Evolutionary conservation across 2,797 vertebrate species (phyloP).

Genomic region (Erethizon dorsatum): DNA sequence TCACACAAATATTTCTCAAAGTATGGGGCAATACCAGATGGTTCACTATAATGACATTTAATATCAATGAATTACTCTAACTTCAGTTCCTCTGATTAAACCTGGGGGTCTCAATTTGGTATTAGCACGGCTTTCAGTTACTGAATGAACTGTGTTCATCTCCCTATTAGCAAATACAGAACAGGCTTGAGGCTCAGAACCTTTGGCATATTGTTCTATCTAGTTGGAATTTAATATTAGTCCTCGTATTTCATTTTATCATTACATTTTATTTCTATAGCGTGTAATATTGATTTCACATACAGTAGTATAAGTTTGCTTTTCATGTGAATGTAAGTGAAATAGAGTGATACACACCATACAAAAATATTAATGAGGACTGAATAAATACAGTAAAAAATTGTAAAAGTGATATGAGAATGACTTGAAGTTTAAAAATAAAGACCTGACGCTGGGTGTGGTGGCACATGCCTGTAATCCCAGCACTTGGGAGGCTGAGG

Average conservation of each 20-base stretch:
- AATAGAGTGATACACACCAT: constrained; percentile 16
- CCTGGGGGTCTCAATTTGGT: not conserved
- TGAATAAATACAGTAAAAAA: not conserved
- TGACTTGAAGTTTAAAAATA: constrained; percentile 45
- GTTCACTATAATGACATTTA: not conserved
- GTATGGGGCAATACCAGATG: not conserved
- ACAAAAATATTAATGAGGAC: not conserved
- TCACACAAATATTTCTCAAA: not conserved
- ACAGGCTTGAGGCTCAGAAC: not conserved
- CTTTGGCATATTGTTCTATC: not conserved
- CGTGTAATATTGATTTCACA: not conserved
- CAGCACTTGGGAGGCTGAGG: not conserved
- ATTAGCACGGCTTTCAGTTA: not conserved
- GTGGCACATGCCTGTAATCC: not conserved
- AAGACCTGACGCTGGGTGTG: not conserved
- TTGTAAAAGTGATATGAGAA: not conserved
- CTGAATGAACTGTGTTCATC: not conserved
- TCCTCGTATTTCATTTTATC: constrained; percentile 19
- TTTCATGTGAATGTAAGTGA: constrained; percentile 3
- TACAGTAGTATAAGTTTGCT: constrained; percentile 28
- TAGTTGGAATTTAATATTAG: constrained; percentile 24
- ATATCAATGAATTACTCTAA: not conserved
- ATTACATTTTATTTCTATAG: constrained; percentile 59
- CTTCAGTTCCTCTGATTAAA: not conserved
- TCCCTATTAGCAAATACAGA: not conserved